These are phyloP conservation scores for Radopholus similis DNA, from an alignment of 1,140 invertebrate genomes.

Conservation along the genomic window DNA sequence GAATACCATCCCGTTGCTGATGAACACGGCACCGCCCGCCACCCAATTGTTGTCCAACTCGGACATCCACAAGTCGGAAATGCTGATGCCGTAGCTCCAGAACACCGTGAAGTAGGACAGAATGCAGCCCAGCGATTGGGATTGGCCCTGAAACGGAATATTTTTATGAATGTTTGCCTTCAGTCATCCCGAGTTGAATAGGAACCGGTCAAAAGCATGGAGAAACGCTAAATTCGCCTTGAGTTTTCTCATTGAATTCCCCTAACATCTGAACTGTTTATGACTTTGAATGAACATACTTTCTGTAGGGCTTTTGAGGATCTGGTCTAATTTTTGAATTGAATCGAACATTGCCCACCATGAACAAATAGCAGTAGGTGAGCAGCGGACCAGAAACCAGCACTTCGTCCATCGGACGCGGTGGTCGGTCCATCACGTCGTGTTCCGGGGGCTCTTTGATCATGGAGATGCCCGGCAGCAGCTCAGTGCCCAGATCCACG, in stretches of 20 bases:
- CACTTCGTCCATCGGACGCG: slow-evolving; percentile 61
- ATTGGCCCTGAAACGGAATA: slow-evolving; percentile 19
- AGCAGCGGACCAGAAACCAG: slow-evolving; percentile 38
- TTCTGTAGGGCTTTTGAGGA: no score
- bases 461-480: slow-evolving; percentile 64
- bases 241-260: no score
- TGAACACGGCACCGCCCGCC: slow-evolving; percentile 20
- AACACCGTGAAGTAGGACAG: slow-evolving; percentile 43
- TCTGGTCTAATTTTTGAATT: no score
- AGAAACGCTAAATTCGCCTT: no score
- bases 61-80: slow-evolving; percentile 39
- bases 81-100: slow-evolving; percentile 38
- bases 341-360: no score
- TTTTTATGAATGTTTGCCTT: no score
- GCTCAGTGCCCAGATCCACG: slow-evolving; percentile 52
- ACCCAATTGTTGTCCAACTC: slow-evolving; percentile 24
- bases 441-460: slow-evolving; percentile 59
- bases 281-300: no score
- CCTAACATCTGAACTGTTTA: no score
- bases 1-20: slow-evolving; percentile 33
- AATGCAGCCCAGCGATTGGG: slow-evolving; percentile 43
- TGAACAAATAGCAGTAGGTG: no score
- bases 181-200: no score
- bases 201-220: no score
- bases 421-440: slow-evolving; percentile 47